Percentiles rank a stretch among this genome's conserved stretches.
Conservation (phyloP, 2,888 invertebrate genomes). For the Cheilosia variabilis region DNA sequence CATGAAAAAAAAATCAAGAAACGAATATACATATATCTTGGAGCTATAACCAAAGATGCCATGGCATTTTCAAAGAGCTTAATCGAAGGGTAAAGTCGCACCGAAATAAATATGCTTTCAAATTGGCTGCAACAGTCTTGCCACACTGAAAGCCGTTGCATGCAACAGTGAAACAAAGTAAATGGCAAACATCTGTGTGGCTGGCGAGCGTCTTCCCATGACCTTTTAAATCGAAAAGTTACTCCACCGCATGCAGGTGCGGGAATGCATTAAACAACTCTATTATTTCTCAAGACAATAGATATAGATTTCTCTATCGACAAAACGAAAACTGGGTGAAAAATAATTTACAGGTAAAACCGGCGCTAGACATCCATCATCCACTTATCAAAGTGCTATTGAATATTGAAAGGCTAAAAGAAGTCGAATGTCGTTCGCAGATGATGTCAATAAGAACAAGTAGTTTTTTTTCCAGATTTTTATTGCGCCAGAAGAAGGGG, state of each 20-base stretch:
- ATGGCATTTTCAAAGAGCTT: constrained; percentile 13
- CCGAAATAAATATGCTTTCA: neutral
- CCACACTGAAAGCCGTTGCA: constrained; percentile 19
- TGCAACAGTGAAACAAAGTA: constrained; percentile 39
- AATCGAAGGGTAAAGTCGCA: neutral
- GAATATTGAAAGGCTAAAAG: neutral
- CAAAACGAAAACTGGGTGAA: constrained; percentile 15
- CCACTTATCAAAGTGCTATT: constrained; percentile 30
- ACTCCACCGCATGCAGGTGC: constrained; percentile 29
- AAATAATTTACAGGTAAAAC: constrained; percentile 24
- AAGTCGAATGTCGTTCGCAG: neutral
- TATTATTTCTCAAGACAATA: constrained; percentile 24
- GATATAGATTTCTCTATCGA: constrained; percentile 17
- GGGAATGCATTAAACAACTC: neutral
- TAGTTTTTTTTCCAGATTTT: constrained; percentile 10
- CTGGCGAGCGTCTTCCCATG: constrained; percentile 57
- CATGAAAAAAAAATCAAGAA: too few relatives aligned
- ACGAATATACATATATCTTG: neutral
- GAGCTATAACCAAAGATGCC: neutral
- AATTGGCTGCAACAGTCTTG: constrained; percentile 1
- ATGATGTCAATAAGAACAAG: constrained; percentile 18
- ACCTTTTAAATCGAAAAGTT: constrained; percentile 44
- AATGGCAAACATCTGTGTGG: constrained; percentile 62
- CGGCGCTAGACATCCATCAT: constrained; percentile 54
- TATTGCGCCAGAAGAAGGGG: constrained; percentile 12